phyloP scores from a whole-genome alignment of 1,140 invertebrate genomes.

The Tigriopus japonicus region DNA sequence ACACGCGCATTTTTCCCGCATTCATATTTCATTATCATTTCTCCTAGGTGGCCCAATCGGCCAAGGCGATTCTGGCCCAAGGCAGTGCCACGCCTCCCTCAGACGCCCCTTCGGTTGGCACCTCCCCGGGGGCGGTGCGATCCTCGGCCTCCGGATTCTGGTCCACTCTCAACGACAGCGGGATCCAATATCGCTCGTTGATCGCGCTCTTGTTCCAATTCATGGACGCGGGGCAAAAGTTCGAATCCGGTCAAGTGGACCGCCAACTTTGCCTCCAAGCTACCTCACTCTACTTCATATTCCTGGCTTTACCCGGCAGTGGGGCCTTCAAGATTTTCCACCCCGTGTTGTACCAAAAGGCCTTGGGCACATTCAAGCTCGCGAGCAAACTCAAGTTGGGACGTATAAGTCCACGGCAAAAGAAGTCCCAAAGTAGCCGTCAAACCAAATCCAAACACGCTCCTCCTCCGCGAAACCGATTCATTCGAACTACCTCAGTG shows the following conservation, averaged over 20 bases:
- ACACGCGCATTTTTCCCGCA: no score
- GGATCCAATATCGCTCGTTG: conserved; percentile 30
- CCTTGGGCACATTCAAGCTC: conserved; percentile 31
- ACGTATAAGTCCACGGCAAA: conserved; percentile 16
- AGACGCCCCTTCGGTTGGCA: no score
- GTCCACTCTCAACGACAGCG: conserved; percentile 30
- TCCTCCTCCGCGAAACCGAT: no score
- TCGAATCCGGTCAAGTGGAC: conserved; percentile 22
- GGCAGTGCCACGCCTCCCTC: no score
- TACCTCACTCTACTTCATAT: conserved; percentile 29
- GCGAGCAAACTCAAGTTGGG: conserved; percentile 20
- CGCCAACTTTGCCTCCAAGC: conserved; percentile 27
- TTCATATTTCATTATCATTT: no score
- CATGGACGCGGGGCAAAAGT: conserved; percentile 28
- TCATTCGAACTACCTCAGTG: no score
- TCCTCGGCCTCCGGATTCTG: conserved; percentile 27
- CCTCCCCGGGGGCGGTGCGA: no score
- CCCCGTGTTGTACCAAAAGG: conserved; percentile 31
- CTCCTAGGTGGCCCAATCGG: no score
- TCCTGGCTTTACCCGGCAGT: conserved; percentile 34
- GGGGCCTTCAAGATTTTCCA: conserved; percentile 37
- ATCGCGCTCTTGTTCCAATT: conserved; percentile 33
- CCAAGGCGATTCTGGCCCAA: no score
- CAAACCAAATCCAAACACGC: conserved; percentile 16
- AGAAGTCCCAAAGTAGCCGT: background rate